These are phyloP conservation scores for Mizuhopecten yessoensis DNA, from an alignment of 1,140 invertebrate species.

Conservation along the genomic window DNA sequence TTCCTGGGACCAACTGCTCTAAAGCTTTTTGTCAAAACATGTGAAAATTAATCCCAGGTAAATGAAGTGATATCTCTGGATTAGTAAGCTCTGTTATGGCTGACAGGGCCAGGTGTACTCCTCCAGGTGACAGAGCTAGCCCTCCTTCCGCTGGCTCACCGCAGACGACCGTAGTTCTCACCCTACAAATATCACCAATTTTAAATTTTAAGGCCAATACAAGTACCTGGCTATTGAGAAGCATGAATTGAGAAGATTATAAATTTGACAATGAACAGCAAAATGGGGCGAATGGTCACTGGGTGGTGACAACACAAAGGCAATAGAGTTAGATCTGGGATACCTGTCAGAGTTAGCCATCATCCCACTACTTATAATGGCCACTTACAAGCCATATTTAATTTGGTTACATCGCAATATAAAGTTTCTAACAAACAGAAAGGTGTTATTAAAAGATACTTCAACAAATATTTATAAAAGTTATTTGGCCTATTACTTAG, in stretches of 20 bases:
- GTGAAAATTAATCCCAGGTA: conserved; percentile 26
- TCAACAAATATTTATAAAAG: no score
- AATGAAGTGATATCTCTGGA: conserved; percentile 8
- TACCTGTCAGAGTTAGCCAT: neutral
- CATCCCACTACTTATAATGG: neutral
- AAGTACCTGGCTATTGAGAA: neutral
- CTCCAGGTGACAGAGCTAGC: conserved; percentile 1
- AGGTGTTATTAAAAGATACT: no score
- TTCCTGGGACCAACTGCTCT: neutral
- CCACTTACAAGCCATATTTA: neutral
- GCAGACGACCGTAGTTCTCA: neutral
- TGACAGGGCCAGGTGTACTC: neutral
- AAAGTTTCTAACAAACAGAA: neutral
- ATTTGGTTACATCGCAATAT: neutral
- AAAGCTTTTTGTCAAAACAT: conserved; percentile 30
- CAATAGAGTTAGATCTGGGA: neutral
- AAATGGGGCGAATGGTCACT: neutral
- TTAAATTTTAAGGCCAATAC: conserved; percentile 16
- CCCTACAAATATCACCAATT: neutral
- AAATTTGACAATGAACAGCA: conserved; percentile 34
- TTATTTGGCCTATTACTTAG: no score
- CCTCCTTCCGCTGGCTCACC: neutral
- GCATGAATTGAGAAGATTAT: conserved; percentile 22
- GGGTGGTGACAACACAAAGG: neutral
- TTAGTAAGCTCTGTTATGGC: neutral